phyloP scores from a whole-genome alignment of 2,113 vertebrate genomes.

The Anas platyrhynchos region DNA sequence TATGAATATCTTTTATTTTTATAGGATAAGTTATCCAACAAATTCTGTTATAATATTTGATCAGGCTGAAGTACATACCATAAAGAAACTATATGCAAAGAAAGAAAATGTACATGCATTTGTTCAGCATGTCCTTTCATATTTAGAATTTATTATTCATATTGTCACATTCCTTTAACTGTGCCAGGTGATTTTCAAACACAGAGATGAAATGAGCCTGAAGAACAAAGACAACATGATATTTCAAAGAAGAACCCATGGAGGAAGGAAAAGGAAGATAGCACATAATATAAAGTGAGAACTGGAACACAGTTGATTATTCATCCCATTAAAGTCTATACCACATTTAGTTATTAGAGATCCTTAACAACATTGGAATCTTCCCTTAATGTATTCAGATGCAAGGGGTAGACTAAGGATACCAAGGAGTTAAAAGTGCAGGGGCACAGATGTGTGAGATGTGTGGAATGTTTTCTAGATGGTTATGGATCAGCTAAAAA shows the following conservation, averaged over 20 bases:
- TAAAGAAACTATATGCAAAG: background rate
- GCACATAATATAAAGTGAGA: background rate
- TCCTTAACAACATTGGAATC: background rate
- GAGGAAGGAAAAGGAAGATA: background rate
- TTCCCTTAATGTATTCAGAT: background rate
- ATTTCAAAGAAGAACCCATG: background rate
- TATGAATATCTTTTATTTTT: background rate
- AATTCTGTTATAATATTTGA: slow-evolving; percentile 15
- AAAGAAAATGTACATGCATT: background rate
- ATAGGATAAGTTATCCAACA: background rate
- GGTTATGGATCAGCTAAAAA: background rate
- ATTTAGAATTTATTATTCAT: background rate
- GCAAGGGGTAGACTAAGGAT: background rate
- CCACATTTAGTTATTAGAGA: background rate
- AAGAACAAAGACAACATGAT: background rate
- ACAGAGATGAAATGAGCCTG: background rate
- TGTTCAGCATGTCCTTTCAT: background rate
- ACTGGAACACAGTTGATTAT: background rate
- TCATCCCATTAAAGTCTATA: background rate
- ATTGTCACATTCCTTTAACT: background rate
- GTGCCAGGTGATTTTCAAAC: background rate
- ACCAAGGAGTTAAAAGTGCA: background rate
- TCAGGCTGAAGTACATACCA: background rate
- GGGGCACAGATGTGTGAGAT: background rate
- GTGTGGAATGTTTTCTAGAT: background rate